Evolutionary conservation across 2,797 vertebrate species (phyloP).

Genomic region (Nannoperca australis): DNA sequence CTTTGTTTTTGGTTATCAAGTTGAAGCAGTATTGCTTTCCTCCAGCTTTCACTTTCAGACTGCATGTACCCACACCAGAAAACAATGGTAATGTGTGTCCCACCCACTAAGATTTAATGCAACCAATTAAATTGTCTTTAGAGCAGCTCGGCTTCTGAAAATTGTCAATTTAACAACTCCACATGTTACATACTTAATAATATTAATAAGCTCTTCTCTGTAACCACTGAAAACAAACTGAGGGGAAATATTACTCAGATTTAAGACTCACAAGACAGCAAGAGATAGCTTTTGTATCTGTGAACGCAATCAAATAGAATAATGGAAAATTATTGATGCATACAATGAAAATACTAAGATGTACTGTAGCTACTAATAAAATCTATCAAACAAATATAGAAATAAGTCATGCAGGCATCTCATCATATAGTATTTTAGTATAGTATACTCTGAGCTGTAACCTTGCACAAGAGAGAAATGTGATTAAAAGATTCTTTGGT

Average conservation of each 20-base stretch:
- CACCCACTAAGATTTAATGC: background rate
- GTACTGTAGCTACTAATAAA: slow-evolving; percentile 17
- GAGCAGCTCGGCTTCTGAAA: slow-evolving; percentile 24
- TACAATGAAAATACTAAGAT: slow-evolving; percentile 25
- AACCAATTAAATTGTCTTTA: slow-evolving; percentile 3
- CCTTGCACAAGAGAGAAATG: slow-evolving; percentile 34
- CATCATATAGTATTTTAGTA: slow-evolving; percentile 19
- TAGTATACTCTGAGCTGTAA: slow-evolving; percentile 44
- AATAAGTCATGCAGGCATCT: slow-evolving; percentile 30
- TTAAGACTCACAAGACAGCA: slow-evolving; percentile 61
- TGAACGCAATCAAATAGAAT: slow-evolving; percentile 18
- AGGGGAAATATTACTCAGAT: slow-evolving; percentile 6
- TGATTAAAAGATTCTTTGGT: slow-evolving; percentile 80
- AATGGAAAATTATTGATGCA: background rate
- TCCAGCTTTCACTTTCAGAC: background rate
- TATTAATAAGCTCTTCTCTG: slow-evolving; percentile 13
- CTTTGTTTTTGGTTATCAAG: background rate
- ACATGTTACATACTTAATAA: background rate
- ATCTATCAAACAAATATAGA: slow-evolving; percentile 31
- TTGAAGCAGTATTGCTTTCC: background rate
- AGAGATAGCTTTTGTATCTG: background rate
- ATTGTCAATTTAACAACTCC: background rate
- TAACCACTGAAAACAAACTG: slow-evolving; percentile 22
- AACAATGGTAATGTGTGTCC: background rate
- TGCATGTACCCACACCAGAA: background rate